Conservation (phyloP, 2,113 vertebrate species). For the Hypanus sabinus region DNA sequence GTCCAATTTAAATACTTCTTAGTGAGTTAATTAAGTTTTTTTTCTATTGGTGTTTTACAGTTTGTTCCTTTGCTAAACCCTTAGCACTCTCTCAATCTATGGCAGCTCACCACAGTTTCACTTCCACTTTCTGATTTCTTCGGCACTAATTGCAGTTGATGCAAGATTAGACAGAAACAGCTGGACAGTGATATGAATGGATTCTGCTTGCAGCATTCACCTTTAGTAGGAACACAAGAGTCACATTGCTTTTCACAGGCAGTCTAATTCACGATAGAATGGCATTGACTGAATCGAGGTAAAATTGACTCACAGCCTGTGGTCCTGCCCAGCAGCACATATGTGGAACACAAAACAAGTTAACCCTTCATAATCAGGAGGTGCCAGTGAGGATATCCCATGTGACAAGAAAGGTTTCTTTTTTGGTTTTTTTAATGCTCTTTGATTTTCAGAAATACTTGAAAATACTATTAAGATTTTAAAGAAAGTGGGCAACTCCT, state of each 20-base stretch:
- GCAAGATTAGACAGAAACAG: neutral
- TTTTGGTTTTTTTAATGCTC: too few relatives aligned
- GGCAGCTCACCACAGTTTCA: neutral
- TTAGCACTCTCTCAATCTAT: neutral
- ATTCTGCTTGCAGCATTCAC: neutral
- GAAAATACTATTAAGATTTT: too few relatives aligned
- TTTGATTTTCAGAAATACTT: too few relatives aligned
- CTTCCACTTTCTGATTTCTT: neutral
- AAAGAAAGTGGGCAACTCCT: too few relatives aligned
- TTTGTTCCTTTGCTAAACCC: neutral
- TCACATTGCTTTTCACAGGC: neutral
- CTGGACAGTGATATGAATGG: neutral
- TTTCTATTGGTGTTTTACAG: neutral
- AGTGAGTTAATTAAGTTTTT: neutral
- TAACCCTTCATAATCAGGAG: too few relatives aligned
- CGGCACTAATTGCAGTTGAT: neutral
- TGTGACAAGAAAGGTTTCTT: too few relatives aligned
- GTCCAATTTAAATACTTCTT: neutral
- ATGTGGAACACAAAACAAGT: too few relatives aligned
- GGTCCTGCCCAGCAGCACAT: too few relatives aligned
- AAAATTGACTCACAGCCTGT: too few relatives aligned
- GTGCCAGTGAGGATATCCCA: too few relatives aligned
- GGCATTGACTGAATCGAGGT: too few relatives aligned
- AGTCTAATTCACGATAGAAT: neutral
- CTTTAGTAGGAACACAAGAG: neutral